Evolutionary conservation across 2,113 vertebrate species (phyloP), one percentile per base, ranked within the genome.

Genomic region (Cephalopterus ornatus): DNA sequence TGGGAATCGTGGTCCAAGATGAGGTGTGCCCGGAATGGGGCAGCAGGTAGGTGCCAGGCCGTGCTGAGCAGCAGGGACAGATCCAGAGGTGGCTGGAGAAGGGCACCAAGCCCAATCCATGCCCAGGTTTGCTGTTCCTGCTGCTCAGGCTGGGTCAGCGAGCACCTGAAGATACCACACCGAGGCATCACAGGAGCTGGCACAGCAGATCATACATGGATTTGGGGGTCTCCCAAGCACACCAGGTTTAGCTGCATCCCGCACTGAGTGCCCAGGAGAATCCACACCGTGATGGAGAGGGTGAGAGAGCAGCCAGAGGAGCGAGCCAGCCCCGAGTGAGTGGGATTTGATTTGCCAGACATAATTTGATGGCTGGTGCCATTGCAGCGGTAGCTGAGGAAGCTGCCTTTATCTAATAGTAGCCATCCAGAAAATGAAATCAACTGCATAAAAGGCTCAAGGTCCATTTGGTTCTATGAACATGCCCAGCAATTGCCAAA

Each of bases 361-460:
- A 2, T 56, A 22, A 75, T 71, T 32, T 21, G 73, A 89, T 52
- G 67, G 62, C 58, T 72, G 14, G 75, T 3, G 26, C 62, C 63
- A 9, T 4, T 3, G 67, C 92, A 68, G 92, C 11, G 1, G 46
- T 8, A 68, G 76, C 91, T 63, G 80, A 85, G 86, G 55, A 89
- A 92, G 83, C 86, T 55, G 41, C 68, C 32, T 91, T 95, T 72
- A 85, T 88, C 88, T 96, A 72, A 91, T 12, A 75, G 80, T 66
- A 86, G 77, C 82, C 91, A 91, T 84, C 76, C 83, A 82, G 95
- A 92, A 92, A 95, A 95, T 72, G 61, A 94, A 93, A 92, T 92
- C 33, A 82, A 58, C 84, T 63, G 17, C 87, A 86, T 32, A 56
- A 90, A 92, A 86, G 65, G 33, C 75, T 86, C 52, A 35, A 39